Conservation (phyloP, 2,113 vertebrate genomes). For the Crotalus helleri region DNA sequence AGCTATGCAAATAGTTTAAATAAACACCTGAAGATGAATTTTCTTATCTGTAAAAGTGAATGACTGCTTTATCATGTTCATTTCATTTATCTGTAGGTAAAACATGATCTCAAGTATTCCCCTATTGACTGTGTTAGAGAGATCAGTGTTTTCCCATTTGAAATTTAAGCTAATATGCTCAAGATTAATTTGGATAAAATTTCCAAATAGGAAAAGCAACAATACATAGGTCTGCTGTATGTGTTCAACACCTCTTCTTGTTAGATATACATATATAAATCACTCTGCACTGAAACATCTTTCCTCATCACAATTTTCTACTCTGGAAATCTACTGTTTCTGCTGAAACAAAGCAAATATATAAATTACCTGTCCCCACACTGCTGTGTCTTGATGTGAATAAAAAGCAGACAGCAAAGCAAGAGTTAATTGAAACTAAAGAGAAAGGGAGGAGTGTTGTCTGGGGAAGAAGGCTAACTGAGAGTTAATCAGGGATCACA, state of each 20-base stretch:
- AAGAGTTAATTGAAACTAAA: constrained; percentile 61
- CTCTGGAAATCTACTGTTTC: accelerated
- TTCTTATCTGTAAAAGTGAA: background rate
- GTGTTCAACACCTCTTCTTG: background rate
- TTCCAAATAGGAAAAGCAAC: background rate
- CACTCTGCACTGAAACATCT: background rate
- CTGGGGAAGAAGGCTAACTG: constrained; percentile 10
- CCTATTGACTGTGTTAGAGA: background rate
- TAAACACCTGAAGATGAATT: background rate
- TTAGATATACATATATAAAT: background rate
- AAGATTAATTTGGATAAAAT: background rate
- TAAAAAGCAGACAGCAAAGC: constrained; percentile 53
- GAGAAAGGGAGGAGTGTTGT: constrained; percentile 24
- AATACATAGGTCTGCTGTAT: background rate
- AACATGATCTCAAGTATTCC: background rate
- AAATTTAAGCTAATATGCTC: background rate
- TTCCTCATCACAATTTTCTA: background rate
- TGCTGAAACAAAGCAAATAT: background rate
- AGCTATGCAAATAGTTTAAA: background rate
- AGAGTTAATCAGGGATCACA: constrained; percentile 61
- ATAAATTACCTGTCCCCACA: background rate
- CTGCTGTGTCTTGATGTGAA: background rate
- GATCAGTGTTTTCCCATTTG: background rate
- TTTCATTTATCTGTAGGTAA: background rate
- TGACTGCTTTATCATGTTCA: background rate